Percentiles rank a stretch among this genome's conserved stretches.
Evolutionary conservation across 1,140 invertebrate species (phyloP).

Genomic region (Scaptomyza hsui): DNA sequence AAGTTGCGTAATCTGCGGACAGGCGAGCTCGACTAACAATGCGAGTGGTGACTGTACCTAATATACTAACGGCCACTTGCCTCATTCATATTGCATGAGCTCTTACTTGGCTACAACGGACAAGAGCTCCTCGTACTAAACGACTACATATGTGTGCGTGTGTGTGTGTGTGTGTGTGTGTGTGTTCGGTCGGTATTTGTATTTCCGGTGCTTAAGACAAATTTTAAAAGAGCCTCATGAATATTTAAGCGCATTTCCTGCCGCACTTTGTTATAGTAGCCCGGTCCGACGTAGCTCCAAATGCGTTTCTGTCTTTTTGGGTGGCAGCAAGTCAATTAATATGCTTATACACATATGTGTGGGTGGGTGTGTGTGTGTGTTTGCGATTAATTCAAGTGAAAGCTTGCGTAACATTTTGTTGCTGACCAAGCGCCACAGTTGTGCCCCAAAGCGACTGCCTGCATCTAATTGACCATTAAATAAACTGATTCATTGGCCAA

Average conservation of each 20-base stretch:
- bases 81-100: conserved; percentile 71
- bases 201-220: conserved; percentile 81
- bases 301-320: conserved; percentile 33
- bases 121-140: conserved; percentile 21
- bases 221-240: conserved; percentile 77
- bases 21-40: conserved; percentile 38
- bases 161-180: not conserved
- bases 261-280: conserved; percentile 41
- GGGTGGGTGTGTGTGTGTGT: conserved; percentile 13
- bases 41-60: conserved; percentile 61
- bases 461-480: conserved; percentile 37
- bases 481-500: not conserved
- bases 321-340: conserved; percentile 36
- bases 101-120: conserved; percentile 31
- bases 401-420: conserved; percentile 32
- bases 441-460: not conserved
- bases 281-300: conserved; percentile 38
- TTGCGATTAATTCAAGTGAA: conserved; percentile 62
- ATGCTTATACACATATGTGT: conserved; percentile 10
- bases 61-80: not conserved
- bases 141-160: not conserved
- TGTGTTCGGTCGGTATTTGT: conserved; percentile 50
- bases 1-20: conserved; percentile 4
- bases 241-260: conserved; percentile 74
- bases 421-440: conserved; percentile 11